Evolutionary conservation across 2,888 invertebrate species (phyloP).

Genomic region (Anagyrus pseudococci): DNA sequence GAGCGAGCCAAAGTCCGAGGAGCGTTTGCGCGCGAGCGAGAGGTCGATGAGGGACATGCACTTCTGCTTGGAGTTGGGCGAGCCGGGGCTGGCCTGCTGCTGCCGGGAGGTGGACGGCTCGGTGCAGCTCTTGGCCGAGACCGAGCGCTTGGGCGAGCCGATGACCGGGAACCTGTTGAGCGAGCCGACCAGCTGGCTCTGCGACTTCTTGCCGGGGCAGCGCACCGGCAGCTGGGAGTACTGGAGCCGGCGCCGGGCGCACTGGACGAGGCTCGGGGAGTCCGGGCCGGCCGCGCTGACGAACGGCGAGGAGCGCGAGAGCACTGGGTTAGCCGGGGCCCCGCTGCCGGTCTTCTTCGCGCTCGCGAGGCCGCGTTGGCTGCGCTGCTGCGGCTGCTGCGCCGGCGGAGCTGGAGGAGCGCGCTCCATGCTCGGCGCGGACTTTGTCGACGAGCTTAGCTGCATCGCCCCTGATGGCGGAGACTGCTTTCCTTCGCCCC

Average conservation of each 20-base stretch:
- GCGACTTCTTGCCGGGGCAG: constrained; percentile 29
- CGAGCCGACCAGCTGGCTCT: constrained; percentile 13
- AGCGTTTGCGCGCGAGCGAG: constrained; percentile 36
- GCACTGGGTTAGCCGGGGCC: neutral
- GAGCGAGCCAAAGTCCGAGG: constrained; percentile 1
- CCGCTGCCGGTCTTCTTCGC: too few relatives aligned
- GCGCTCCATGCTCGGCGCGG: too few relatives aligned
- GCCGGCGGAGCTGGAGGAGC: too few relatives aligned
- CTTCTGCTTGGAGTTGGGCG: constrained; percentile 43
- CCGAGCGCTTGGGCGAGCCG: constrained; percentile 3
- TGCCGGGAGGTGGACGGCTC: constrained; percentile 11
- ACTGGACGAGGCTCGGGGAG: constrained; percentile 39
- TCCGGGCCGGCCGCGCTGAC: neutral
- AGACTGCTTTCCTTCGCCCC: too few relatives aligned
- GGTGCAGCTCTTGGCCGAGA: constrained; percentile 13
- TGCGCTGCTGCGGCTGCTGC: too few relatives aligned
- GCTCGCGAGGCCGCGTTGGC: too few relatives aligned
- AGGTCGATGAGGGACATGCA: constrained; percentile 56
- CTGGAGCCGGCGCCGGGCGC: constrained; percentile 46
- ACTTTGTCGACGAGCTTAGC: too few relatives aligned
- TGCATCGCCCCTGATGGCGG: too few relatives aligned
- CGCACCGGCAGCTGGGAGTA: constrained; percentile 47
- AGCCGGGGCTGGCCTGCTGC: constrained; percentile 3
- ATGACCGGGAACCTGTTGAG: constrained; percentile 15
- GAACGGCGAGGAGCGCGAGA: constrained; percentile 13